phyloP scores from a whole-genome alignment of 2,113 vertebrate genomes.

The Macquaria australasica region DNA sequence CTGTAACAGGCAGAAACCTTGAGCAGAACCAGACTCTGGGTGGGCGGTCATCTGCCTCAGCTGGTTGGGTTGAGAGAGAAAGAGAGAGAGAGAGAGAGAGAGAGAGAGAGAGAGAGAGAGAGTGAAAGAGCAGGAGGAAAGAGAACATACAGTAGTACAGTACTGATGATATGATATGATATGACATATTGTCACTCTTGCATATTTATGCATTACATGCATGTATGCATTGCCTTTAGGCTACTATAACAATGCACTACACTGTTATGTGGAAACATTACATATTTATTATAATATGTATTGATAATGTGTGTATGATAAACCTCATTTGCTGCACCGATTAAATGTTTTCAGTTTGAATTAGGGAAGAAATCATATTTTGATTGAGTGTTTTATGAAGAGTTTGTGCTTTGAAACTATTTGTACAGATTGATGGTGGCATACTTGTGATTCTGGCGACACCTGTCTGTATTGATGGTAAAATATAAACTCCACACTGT shows the following conservation, averaged over 20 bases:
- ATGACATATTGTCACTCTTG: background rate
- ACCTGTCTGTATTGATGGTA: conserved; percentile 11
- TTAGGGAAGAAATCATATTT: background rate
- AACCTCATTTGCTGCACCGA: background rate
- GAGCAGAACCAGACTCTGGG: too few species aligned
- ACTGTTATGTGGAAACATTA: background rate
- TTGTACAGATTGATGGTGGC: background rate
- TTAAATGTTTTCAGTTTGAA: background rate
- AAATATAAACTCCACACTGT: conserved; percentile 2
- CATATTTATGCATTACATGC: background rate
- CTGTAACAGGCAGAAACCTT: too few species aligned
- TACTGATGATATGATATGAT: background rate
- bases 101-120: too few species aligned
- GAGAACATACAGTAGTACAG: too few species aligned
- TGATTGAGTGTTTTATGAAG: background rate
- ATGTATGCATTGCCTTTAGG: background rate
- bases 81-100: too few species aligned
- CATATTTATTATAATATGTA: background rate
- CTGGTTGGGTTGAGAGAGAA: too few species aligned
- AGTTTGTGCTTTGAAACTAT: background rate
- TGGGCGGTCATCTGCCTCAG: too few species aligned
- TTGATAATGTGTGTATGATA: background rate
- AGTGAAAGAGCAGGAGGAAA: too few species aligned
- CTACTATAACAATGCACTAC: background rate
- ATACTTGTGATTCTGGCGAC: conserved; percentile 32